Percentiles rank a stretch among this genome's conserved stretches.
phyloP scores from a whole-genome alignment of 2,113 vertebrate species.

The Pituophis catenifer region DNA sequence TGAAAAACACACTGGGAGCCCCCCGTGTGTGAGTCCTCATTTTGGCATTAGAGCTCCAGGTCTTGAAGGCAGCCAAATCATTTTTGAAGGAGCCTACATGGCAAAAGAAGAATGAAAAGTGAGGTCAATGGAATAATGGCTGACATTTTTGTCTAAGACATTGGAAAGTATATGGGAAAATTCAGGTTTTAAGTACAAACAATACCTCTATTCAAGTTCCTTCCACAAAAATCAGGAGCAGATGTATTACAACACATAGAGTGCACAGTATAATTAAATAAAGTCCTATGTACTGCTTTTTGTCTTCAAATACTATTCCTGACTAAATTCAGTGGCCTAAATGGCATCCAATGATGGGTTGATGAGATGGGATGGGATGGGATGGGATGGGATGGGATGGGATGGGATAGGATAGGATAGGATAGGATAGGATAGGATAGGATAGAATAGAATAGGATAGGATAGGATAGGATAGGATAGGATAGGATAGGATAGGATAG shows the following conservation, averaged over 20 bases:
- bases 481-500: too few species aligned
- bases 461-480: too few species aligned
- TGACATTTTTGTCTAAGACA: neutral
- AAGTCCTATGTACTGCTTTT: neutral
- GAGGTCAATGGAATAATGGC: conserved; percentile 27
- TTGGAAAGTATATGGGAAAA: rapidly evolving
- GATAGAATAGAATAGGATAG: too few species aligned
- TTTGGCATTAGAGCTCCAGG: conserved; percentile 85
- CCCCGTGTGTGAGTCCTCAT: conserved; percentile 96
- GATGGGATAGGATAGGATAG: too few species aligned
- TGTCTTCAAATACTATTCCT: neutral
- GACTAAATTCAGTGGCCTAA: neutral
- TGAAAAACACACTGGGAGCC: conserved; percentile 95
- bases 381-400: too few species aligned
- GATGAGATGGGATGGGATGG: too few species aligned
- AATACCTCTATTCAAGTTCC: neutral
- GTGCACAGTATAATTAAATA: neutral
- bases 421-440: too few species aligned
- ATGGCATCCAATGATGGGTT: neutral
- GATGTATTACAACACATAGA: neutral
- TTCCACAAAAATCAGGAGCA: neutral
- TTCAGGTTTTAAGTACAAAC: neutral
- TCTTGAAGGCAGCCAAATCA: conserved; percentile 76
- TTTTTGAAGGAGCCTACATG: conserved; percentile 74
- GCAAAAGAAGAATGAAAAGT: conserved; percentile 3